A percentile compares a stretch with the other conserved stretches of the same genome.
Evolutionary conservation across 2,888 invertebrate species (phyloP).

Genomic region (Thelaira solivaga): DNA sequence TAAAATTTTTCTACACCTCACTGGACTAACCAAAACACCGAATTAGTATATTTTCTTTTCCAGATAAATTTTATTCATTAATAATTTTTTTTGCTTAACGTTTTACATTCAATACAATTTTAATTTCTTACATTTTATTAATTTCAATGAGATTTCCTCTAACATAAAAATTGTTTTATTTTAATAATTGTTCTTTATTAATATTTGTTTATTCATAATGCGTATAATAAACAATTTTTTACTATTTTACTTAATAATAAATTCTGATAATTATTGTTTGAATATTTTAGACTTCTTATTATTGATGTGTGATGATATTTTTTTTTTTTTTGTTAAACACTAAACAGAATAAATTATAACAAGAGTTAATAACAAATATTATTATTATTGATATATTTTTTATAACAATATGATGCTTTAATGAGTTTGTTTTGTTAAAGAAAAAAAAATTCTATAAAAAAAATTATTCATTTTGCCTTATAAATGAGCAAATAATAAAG

Average conservation of each 20-base stretch:
- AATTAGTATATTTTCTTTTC: background rate
- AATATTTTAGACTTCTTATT: conserved; percentile 20
- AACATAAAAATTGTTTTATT: conserved; percentile 52
- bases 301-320: conserved; percentile 13
- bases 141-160: conserved; percentile 47
- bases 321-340: conserved; percentile 30
- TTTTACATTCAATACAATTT: conserved; percentile 54
- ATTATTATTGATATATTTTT: background rate
- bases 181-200: conserved; percentile 27
- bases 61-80: conserved; percentile 45
- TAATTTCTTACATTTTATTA: conserved; percentile 6
- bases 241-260: conserved; percentile 56
- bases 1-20: too few species aligned
- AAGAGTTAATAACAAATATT: conserved; percentile 32
- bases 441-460: background rate
- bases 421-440: background rate
- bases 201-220: conserved; percentile 8
- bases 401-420: background rate
- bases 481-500: conserved; percentile 44
- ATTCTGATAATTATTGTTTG: conserved; percentile 56
- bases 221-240: conserved; percentile 51
- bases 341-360: conserved; percentile 40
- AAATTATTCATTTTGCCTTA: conserved; percentile 23
- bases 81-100: conserved; percentile 35
- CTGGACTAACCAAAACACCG: too few species aligned